Percentiles rank a stretch among this genome's conserved stretches.
Conservation (phyloP, 2,113 vertebrate genomes). For the Rattus rattus region DNA sequence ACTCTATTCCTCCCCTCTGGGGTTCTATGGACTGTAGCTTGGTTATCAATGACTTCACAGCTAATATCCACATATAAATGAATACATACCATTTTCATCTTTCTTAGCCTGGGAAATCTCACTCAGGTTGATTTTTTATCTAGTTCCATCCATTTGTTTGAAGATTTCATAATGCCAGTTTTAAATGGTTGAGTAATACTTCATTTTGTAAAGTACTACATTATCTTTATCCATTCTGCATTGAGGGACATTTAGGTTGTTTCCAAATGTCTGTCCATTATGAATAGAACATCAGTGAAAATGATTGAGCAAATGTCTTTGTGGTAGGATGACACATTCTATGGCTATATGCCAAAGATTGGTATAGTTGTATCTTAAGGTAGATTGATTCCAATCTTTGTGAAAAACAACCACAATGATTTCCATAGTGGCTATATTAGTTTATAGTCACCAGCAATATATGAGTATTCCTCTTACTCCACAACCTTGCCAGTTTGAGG, state of each 20-base stretch:
- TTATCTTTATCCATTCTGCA: not conserved
- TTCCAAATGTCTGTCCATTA: not conserved
- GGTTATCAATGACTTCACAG: not conserved
- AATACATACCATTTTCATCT: not conserved
- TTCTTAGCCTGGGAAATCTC: not conserved
- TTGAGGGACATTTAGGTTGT: not conserved
- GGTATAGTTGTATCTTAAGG: not conserved
- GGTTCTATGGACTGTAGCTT: not conserved
- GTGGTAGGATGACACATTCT: not conserved
- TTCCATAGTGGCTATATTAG: not conserved
- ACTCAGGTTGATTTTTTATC: not conserved
- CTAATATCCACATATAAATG: not conserved
- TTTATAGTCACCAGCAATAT: not conserved
- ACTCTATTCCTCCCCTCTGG: not conserved
- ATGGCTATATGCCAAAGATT: not conserved
- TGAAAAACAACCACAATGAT: not conserved
- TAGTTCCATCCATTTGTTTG: not conserved
- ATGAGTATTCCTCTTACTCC: not conserved
- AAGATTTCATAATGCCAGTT: not conserved
- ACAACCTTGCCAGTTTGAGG: not conserved
- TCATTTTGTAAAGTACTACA: not conserved
- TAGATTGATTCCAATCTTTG: not conserved
- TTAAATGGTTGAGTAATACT: not conserved
- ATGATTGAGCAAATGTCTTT: not conserved
- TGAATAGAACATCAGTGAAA: not conserved